These are phyloP conservation scores for Danio tinwini DNA, from an alignment of 2,797 vertebrate genomes.

Conservation along the genomic window DNA sequence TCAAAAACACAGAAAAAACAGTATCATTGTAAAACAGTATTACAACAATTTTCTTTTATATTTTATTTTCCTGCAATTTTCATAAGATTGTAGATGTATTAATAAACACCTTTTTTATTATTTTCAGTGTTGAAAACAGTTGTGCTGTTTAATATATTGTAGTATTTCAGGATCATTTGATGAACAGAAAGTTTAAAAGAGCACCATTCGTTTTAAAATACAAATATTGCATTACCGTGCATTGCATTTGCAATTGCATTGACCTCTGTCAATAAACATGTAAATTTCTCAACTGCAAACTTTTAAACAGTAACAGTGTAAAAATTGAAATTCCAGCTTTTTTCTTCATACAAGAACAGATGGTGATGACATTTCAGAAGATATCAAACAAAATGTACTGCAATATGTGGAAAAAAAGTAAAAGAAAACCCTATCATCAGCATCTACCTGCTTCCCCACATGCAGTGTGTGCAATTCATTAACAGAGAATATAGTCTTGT, in stretches of 20 bases:
- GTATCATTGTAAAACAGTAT: too few species aligned
- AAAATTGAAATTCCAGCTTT: constrained; percentile 5
- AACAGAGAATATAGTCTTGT: constrained; percentile 57
- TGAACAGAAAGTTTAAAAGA: not conserved
- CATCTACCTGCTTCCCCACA: constrained; percentile 24
- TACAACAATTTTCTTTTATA: too few species aligned
- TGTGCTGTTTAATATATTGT: not conserved
- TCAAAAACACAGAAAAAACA: too few species aligned
- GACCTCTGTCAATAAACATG: not conserved
- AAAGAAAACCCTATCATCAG: constrained; percentile 18
- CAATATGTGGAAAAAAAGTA: constrained; percentile 1
- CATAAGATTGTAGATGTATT: too few species aligned
- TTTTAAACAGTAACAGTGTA: not conserved
- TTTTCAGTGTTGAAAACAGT: not conserved
- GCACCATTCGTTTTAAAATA: not conserved
- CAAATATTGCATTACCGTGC: not conserved
- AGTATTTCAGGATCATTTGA: not conserved
- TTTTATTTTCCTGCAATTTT: too few species aligned
- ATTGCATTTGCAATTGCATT: too few species aligned
- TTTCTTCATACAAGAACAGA: constrained; percentile 28
- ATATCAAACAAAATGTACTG: constrained; percentile 13
- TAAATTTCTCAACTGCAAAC: not conserved
- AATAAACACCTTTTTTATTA: not conserved
- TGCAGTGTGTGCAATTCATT: constrained; percentile 65
- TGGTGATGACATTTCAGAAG: constrained; percentile 1